Evolutionary conservation across 2,113 vertebrate genomes (phyloP), one percentile per base, ranked within the genome.

Genomic region (Sus scrofa): DNA sequence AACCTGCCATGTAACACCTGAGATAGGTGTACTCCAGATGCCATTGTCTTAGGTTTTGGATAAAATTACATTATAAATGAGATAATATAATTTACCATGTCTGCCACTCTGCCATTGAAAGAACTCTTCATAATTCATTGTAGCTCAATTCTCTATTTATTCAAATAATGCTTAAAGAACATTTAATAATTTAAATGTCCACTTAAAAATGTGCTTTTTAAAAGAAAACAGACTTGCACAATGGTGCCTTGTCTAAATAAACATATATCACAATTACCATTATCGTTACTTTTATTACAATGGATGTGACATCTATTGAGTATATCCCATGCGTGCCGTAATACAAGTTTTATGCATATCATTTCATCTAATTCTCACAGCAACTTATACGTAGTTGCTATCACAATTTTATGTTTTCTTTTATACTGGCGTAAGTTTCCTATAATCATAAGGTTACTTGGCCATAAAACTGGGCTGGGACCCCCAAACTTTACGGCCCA

Each of bases 121-220:
- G 1, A 89, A 86, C 81, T 95, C 12, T 89, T 70, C 83, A 75
- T 26, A 89, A 67, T 84, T 91, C 26, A 96, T 92, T 84, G 84
- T 34, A 77, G 44, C 26, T 86, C 50, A 44, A n/a, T 77, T 94
- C 65, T 94, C 54, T 90, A 32, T 89, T 96, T 58, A 92, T 39
- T 91, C 96, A 86, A 91, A 60, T 62, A 75, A 89, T 91, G 14
- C 63, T 87, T 79, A 85, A 91, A 34, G 44, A 89, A 52, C 1
- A 63, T 39, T 86, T 78, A 82, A 81, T 86, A 92, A 89, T 44
- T 82, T 85, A 89, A 81, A 44, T 73, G 19, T 68, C 52, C 19
- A 34, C 78, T 91, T 79, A 74, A 96, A 95, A 86, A 86, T 56
- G 52, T 71, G 37, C 58, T 79, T 82, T 91, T 24, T 18, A 77